Percentiles rank a stretch among this genome's conserved stretches.
Conservation (phyloP, 2,797 vertebrate genomes). For the Sarcoramphus papa region DNA sequence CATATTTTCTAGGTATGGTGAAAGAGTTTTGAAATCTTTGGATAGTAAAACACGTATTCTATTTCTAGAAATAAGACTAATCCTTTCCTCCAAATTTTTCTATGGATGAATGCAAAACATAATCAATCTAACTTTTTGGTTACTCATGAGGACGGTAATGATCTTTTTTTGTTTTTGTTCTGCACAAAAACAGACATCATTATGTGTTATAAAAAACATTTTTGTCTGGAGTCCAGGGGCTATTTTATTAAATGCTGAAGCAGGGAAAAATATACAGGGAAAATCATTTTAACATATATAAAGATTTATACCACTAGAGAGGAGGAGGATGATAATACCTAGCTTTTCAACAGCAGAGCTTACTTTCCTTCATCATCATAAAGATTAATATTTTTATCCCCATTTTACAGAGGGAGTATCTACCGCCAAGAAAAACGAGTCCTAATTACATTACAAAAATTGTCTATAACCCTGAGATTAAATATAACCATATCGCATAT, state of each 20-base stretch:
- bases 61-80: background rate
- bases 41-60: background rate
- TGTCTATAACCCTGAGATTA: background rate
- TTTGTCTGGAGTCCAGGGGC: background rate
- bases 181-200: background rate
- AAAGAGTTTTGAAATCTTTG: background rate
- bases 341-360: background rate
- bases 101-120: constrained; percentile 8
- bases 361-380: background rate
- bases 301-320: background rate
- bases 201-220: background rate
- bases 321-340: background rate
- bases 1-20: background rate
- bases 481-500: background rate
- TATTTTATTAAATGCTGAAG: constrained; percentile 1
- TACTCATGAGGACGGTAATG: background rate
- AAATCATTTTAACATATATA: background rate
- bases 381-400: background rate
- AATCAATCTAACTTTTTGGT: background rate
- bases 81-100: background rate
- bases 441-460: background rate
- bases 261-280: background rate
- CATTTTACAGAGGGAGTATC: background rate
- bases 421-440: background rate
- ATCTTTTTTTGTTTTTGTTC: background rate